phyloP scores from a whole-genome alignment of 2,797 vertebrate species.

The Microhierax caerulescens region DNA sequence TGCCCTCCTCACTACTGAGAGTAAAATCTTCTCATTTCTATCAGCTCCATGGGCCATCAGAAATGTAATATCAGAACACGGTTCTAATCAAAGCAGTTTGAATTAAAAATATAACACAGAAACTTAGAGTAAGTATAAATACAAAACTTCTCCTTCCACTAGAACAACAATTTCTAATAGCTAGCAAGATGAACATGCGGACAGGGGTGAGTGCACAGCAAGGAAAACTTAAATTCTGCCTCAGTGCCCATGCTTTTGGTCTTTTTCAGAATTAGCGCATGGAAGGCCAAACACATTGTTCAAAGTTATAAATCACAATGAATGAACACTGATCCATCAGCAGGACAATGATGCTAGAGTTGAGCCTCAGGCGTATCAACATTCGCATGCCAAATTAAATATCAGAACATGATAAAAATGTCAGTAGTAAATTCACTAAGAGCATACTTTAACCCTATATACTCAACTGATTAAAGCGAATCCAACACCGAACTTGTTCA shows the following conservation, averaged over 20 bases:
- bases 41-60: background rate
- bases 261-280: background rate
- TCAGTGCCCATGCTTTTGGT: background rate
- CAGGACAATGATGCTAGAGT: background rate
- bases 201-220: background rate
- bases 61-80: background rate
- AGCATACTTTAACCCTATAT: background rate
- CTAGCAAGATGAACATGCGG: background rate
- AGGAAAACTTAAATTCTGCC: conserved; percentile 1
- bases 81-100: background rate
- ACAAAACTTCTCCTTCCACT: background rate
- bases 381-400: conserved; percentile 19
- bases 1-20: background rate
- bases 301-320: background rate
- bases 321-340: background rate
- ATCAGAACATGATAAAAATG: background rate
- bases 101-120: background rate
- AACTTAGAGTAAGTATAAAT: background rate
- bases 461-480: background rate
- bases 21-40: background rate
- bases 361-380: background rate
- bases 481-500: background rate
- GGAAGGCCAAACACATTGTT: conserved; percentile 19
- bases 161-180: background rate
- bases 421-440: background rate